Percentiles rank a stretch among this genome's conserved stretches.
Conservation (phyloP, 2,797 vertebrate species). For the Novumbra hubbsi region DNA sequence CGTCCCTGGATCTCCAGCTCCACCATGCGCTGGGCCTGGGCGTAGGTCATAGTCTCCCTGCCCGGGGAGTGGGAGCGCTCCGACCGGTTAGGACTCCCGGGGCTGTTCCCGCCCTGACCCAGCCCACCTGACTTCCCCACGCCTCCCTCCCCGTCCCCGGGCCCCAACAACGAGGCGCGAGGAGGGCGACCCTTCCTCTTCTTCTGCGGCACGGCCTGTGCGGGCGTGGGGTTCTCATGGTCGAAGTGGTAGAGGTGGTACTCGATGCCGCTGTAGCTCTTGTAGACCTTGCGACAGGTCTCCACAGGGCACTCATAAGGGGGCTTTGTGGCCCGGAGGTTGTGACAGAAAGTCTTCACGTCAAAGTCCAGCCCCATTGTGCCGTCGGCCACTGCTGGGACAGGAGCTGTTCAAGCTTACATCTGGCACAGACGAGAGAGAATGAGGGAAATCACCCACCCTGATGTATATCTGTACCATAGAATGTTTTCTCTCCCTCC, state of each 20-base stretch:
- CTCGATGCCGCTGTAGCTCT: slow-evolving; percentile 98
- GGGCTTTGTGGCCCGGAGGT: slow-evolving; percentile 94
- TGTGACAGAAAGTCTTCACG: slow-evolving; percentile 98
- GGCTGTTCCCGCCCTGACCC: slow-evolving; percentile 72
- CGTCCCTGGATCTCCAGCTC: slow-evolving; percentile 95
- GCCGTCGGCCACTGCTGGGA: slow-evolving; percentile 65
- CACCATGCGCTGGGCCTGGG: slow-evolving; percentile 96
- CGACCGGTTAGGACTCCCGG: slow-evolving; percentile 87
- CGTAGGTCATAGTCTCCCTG: slow-evolving; percentile 97
- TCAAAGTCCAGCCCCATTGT: slow-evolving; percentile 98
- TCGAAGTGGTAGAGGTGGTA: slow-evolving; percentile 99
- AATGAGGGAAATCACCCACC: neutral
- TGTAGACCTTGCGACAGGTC: slow-evolving; percentile 96
- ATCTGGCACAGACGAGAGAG: slow-evolving; percentile 67
- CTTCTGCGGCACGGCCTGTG: slow-evolving; percentile 86
- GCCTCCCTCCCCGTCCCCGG: slow-evolving; percentile 72
- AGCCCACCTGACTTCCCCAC: slow-evolving; percentile 70
- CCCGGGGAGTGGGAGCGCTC: slow-evolving; percentile 91
- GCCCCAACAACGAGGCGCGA: slow-evolving; percentile 78
- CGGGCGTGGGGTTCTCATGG: slow-evolving; percentile 92
- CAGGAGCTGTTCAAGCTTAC: slow-evolving; percentile 69
- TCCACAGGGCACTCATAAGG: slow-evolving; percentile 97
- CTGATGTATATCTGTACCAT: neutral
- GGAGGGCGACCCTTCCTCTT: slow-evolving; percentile 96
- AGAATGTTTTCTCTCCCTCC: neutral